Conservation (phyloP, 2,797 vertebrate species). For the Prionace glauca region DNA sequence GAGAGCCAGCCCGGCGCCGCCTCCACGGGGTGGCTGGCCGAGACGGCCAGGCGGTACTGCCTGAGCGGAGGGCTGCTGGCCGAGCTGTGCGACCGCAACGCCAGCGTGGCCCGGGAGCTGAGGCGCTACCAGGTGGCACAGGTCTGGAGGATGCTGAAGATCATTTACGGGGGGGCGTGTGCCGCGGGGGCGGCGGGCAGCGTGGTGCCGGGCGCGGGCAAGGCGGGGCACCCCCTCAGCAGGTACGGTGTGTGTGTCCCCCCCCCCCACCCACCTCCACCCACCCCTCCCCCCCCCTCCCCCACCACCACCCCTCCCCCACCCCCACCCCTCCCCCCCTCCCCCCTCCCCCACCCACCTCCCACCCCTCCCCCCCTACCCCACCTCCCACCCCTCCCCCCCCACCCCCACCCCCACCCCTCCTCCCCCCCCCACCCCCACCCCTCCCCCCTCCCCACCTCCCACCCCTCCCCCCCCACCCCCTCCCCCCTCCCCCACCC, state of each 20-base stretch:
- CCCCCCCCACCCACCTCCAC: too few relatives aligned
- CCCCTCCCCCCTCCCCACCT: too few relatives aligned
- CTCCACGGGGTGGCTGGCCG: constrained; percentile 91
- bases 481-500: too few relatives aligned
- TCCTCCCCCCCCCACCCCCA: too few relatives aligned
- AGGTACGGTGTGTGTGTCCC: constrained; percentile 64
- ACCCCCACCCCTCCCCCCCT: too few relatives aligned
- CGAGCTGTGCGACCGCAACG: constrained; percentile 94
- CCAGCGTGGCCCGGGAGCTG: constrained; percentile 83
- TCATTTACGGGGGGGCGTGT: constrained; percentile 80
- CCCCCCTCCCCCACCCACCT: too few relatives aligned
- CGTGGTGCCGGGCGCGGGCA: constrained; percentile 76
- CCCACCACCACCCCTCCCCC: too few relatives aligned
- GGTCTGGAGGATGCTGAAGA: constrained; percentile 91
- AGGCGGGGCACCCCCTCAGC: constrained; percentile 71
- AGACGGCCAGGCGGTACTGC: constrained; percentile 79
- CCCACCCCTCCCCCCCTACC: too few relatives aligned
- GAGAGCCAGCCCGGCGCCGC: constrained; percentile 70
- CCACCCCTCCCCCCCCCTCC: too few relatives aligned
- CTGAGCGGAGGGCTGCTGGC: constrained; percentile 79
- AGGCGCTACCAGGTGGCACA: constrained; percentile 85
- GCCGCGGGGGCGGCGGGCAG: constrained; percentile 48
- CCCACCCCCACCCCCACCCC: too few relatives aligned
- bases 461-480: too few relatives aligned
- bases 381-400: too few relatives aligned